A percentile compares a stretch with the other conserved stretches of the same genome.
Conservation (phyloP, 2,113 vertebrate species). For the Syrmaticus mikado region DNA sequence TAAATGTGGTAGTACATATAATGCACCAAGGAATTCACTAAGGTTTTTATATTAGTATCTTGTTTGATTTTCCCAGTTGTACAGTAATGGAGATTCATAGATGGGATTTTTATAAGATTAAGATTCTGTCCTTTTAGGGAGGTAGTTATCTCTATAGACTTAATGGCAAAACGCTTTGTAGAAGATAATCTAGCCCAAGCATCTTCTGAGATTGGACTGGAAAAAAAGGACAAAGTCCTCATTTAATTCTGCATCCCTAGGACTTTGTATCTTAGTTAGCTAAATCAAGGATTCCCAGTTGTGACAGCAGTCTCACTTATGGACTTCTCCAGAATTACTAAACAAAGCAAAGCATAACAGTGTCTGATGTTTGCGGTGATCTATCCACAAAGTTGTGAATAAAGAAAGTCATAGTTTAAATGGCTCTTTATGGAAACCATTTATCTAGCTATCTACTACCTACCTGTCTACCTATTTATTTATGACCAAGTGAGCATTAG, state of each 20-base stretch:
- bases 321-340: not conserved
- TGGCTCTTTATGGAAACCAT: not conserved
- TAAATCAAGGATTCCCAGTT: not conserved
- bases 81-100: slow-evolving; percentile 48
- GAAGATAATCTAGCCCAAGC: slow-evolving; percentile 6
- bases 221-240: slow-evolving; percentile 9
- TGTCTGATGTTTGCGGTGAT: not conserved
- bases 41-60: slow-evolving; percentile 35
- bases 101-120: slow-evolving; percentile 65
- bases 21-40: slow-evolving; percentile 34
- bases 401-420: not conserved
- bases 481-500: not conserved
- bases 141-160: not conserved
- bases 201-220: not conserved
- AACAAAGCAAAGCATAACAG: not conserved
- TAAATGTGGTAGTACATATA: slow-evolving; percentile 36
- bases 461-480: not conserved
- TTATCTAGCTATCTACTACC: too few species aligned
- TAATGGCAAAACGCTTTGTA: not conserved
- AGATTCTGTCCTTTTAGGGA: slow-evolving; percentile 20
- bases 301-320: not conserved
- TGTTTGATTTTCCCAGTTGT: slow-evolving; percentile 49
- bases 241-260: slow-evolving; percentile 36
- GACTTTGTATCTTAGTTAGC: not conserved
- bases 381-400: not conserved